A percentile compares a stretch with the other conserved stretches of the same genome.
Conservation (phyloP, 2,888 invertebrate species). For the Philereme vetulata region DNA sequence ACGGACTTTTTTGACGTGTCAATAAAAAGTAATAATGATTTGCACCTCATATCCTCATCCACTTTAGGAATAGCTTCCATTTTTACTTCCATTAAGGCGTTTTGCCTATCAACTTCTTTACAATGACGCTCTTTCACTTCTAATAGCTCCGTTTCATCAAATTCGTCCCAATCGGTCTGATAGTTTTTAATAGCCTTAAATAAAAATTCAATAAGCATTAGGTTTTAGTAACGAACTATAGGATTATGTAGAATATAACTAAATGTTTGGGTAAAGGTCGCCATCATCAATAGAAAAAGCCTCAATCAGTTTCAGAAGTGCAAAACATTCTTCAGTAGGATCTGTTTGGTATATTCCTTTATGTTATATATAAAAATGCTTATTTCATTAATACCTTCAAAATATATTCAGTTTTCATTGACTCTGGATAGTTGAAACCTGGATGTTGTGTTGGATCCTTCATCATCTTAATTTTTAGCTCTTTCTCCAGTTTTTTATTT, state of each 20-base stretch:
- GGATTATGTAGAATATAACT: no score
- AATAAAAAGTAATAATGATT: not conserved
- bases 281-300: no score
- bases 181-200: conserved; percentile 51
- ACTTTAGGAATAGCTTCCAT: conserved; percentile 50
- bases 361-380: not conserved
- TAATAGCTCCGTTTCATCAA: conserved; percentile 47
- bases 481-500: conserved; percentile 52
- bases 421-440: conserved; percentile 62
- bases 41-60: conserved; percentile 59
- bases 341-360: not conserved
- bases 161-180: conserved; percentile 52
- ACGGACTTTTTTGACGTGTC: no score
- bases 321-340: not conserved
- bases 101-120: conserved; percentile 44
- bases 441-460: conserved; percentile 68
- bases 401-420: conserved; percentile 52
- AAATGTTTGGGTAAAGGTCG: no score
- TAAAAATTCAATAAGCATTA: conserved; percentile 15
- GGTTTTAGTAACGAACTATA: no score
- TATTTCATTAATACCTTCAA: conserved; percentile 38
- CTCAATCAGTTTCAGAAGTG: no score
- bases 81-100: conserved; percentile 53
- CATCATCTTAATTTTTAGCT: conserved; percentile 60
- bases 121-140: conserved; percentile 58